These are phyloP conservation scores for Discoglossus pictus DNA, from an alignment of 2,797 vertebrate species.

Conservation along the genomic window DNA sequence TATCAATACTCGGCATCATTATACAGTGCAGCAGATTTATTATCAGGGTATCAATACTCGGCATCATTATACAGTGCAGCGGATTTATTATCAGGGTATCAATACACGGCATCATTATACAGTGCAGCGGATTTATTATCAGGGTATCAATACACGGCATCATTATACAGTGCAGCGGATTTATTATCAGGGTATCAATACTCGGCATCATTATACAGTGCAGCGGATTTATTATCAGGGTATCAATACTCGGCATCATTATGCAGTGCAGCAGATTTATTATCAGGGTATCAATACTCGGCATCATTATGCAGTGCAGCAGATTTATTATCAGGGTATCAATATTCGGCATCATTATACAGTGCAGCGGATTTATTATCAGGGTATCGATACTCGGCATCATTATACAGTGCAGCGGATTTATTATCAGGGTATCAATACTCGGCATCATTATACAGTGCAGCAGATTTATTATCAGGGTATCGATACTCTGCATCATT, in stretches of 20 bases:
- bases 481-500: neutral
- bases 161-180: neutral
- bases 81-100: neutral
- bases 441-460: neutral
- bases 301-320: neutral
- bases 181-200: neutral
- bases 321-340: neutral
- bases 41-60: neutral
- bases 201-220: neutral
- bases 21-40: neutral
- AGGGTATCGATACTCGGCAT: neutral
- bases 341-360: neutral
- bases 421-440: neutral
- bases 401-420: neutral
- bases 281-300: neutral
- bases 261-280: neutral
- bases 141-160: neutral
- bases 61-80: neutral
- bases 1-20: neutral
- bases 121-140: neutral
- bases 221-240: neutral
- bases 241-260: neutral
- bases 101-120: neutral
- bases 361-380: neutral
- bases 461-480: neutral